A percentile compares a stretch with the other conserved stretches of the same genome.
These are phyloP conservation scores for Poeciliopsis retropinna DNA, from an alignment of 2,113 vertebrate species.

Conservation along the genomic window DNA sequence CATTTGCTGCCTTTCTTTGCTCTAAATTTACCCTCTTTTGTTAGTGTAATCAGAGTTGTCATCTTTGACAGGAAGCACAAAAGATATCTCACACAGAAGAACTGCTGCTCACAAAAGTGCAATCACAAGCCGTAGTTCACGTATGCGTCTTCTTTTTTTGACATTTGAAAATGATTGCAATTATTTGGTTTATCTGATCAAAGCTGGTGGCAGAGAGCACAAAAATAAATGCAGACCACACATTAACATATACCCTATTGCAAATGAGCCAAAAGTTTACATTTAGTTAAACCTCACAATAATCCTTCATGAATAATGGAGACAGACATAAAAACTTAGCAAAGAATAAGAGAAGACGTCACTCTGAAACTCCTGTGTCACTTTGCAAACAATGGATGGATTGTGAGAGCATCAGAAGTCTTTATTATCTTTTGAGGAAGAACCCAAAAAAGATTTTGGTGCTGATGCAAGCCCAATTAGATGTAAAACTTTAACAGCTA, in stretches of 20 bases:
- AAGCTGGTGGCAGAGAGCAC: neutral
- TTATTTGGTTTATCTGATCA: slow-evolving; percentile 21
- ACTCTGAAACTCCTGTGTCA: slow-evolving; percentile 17
- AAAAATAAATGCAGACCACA: neutral
- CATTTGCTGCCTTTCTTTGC: slow-evolving; percentile 22
- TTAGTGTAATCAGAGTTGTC: slow-evolving; percentile 60
- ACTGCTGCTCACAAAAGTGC: neutral
- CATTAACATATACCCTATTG: slow-evolving; percentile 32
- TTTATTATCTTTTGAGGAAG: neutral
- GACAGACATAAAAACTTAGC: slow-evolving; percentile 34
- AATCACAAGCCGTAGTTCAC: slow-evolving; percentile 8
- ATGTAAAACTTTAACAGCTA: no score
- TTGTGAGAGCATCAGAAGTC: slow-evolving; percentile 7
- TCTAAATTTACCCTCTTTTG: slow-evolving; percentile 58
- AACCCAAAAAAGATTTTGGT: neutral
- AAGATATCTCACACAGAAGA: slow-evolving; percentile 20
- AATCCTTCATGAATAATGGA: slow-evolving; percentile 65
- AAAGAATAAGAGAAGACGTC: slow-evolving; percentile 27
- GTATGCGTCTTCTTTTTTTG: slow-evolving; percentile 6
- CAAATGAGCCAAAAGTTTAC: slow-evolving; percentile 55
- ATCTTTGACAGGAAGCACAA: slow-evolving; percentile 43
- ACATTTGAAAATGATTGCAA: slow-evolving; percentile 15
- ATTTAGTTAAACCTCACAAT: slow-evolving; percentile 28
- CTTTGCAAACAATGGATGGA: slow-evolving; percentile 2
- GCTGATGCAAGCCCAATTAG: neutral